Conservation (phyloP, 1,140 invertebrate species). For the Caerostris darwini region DNA sequence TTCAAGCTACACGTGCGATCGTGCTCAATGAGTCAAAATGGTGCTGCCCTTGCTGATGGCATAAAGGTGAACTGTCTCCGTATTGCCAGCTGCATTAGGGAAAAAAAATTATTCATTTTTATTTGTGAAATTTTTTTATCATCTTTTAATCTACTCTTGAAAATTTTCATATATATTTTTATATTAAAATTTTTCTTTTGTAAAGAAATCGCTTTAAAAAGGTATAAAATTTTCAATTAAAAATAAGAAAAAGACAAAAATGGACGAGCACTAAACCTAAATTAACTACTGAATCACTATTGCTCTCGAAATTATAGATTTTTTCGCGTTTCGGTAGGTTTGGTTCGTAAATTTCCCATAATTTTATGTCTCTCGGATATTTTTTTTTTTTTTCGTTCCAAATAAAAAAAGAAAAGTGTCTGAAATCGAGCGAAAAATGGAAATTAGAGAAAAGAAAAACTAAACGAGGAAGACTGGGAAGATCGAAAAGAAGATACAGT, state of each 20-base stretch:
- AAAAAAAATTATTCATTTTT: too few species aligned
- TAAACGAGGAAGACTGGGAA: neutral
- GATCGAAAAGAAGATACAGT: neutral
- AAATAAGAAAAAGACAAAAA: neutral
- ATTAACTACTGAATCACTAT: neutral
- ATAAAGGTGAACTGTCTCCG: too few species aligned
- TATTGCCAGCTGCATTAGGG: too few species aligned
- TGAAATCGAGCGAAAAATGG: neutral
- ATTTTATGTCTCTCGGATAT: neutral
- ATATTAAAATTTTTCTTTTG: too few species aligned
- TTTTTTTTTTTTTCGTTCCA: neutral
- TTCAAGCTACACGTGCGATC: too few species aligned
- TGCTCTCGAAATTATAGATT: constrained; percentile 15
- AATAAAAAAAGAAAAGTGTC: neutral
- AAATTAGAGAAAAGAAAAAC: neutral
- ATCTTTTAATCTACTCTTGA: too few species aligned
- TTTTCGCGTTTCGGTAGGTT: neutral
- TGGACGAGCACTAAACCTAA: neutral
- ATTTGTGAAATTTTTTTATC: too few species aligned
- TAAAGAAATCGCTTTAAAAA: neutral
- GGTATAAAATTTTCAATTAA: neutral
- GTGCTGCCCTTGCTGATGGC: too few species aligned
- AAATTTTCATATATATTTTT: too few species aligned
- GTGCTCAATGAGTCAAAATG: too few species aligned
- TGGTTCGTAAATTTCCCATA: neutral